A percentile compares a stretch with the other conserved stretches of the same genome.
These are phyloP conservation scores for Pristionchus maxplancki DNA, from an alignment of 2,888 invertebrate genomes.

Conservation along the genomic window DNA sequence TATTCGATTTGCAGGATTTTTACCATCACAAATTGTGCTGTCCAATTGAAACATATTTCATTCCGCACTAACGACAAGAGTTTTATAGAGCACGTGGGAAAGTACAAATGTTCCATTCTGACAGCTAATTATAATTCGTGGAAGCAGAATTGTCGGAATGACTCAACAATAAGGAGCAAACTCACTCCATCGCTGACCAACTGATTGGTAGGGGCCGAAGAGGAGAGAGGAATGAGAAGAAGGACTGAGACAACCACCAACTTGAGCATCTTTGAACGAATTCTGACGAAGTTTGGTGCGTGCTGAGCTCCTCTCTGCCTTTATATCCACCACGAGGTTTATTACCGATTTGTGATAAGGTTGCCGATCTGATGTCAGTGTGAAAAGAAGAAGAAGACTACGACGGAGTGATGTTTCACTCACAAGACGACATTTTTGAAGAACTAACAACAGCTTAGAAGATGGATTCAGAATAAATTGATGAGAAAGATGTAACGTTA, in stretches of 20 bases:
- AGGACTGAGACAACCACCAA: background rate
- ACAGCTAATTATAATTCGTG: no score
- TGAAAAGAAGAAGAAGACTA: background rate
- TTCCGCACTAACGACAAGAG: no score
- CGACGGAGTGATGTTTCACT: background rate
- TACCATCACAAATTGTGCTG: no score
- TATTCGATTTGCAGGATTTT: no score
- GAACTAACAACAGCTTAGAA: no score
- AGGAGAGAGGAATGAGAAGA: background rate
- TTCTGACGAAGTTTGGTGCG: background rate
- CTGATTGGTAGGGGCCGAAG: background rate
- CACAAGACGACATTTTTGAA: no score
- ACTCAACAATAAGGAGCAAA: background rate
- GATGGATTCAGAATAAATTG: no score
- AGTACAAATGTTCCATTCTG: no score
- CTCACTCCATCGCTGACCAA: background rate
- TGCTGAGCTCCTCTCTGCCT: background rate
- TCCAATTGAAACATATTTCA: no score
- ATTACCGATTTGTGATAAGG: slow-evolving; percentile 15
- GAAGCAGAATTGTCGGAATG: no score
- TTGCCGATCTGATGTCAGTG: background rate
- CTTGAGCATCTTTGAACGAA: background rate
- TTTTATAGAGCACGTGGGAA: no score
- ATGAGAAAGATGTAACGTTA: no score
- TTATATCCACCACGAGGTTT: slow-evolving; percentile 34